Evolutionary conservation across 2,888 invertebrate genomes (phyloP).

Genomic region (Athalia circularis): DNA sequence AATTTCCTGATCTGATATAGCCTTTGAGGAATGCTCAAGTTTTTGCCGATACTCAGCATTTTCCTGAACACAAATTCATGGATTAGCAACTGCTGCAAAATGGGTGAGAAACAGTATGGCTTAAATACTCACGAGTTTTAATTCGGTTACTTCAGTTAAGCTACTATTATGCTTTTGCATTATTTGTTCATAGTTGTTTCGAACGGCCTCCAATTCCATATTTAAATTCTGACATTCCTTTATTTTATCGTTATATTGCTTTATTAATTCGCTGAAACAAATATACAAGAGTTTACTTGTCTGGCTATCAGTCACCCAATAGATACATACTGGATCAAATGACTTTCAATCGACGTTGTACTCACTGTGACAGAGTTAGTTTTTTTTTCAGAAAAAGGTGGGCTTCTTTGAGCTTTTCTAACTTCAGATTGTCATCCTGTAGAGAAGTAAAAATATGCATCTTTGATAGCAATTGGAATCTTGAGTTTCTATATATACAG

Average conservation of each 20-base stretch:
- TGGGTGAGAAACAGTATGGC: not conserved
- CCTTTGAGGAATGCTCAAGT: constrained; percentile 46
- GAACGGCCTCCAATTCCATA: constrained; percentile 52
- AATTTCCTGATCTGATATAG: constrained; percentile 52
- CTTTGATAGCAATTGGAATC: too few relatives aligned
- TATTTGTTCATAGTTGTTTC: constrained; percentile 52
- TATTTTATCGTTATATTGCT: constrained; percentile 61
- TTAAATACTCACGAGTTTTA: constrained; percentile 60
- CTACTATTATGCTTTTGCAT: constrained; percentile 55
- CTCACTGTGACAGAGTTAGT: constrained; percentile 63
- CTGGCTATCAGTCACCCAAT: not conserved
- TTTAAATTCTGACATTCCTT: constrained; percentile 62
- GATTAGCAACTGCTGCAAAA: not conserved
- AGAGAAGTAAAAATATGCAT: not conserved
- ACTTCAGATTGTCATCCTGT: constrained; percentile 55
- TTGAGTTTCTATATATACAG: too few relatives aligned
- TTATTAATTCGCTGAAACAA: constrained; percentile 61
- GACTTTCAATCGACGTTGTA: constrained; percentile 3
- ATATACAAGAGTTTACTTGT: not conserved
- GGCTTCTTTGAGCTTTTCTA: constrained; percentile 57
- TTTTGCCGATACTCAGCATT: constrained; percentile 54
- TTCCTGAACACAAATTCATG: constrained; percentile 51
- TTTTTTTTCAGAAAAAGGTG: constrained; percentile 60
- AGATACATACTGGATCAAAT: not conserved
- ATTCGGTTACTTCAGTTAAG: constrained; percentile 55